Evolutionary conservation across 2,113 vertebrate species (phyloP).

Genomic region (Ageneiosus marmoratus): DNA sequence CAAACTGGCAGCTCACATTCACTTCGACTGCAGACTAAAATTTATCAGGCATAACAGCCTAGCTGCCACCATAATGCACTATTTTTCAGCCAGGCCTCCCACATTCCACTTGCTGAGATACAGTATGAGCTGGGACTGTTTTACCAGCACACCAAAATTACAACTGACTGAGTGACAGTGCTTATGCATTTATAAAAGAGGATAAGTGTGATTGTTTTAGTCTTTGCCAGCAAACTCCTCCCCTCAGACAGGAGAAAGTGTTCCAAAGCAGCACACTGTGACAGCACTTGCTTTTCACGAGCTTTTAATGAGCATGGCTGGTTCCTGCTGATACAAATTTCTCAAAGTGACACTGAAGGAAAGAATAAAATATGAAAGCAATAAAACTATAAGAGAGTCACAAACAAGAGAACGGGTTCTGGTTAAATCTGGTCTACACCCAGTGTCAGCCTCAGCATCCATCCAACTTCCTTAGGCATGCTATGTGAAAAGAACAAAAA

Average conservation of each 20-base stretch:
- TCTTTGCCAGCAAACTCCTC: background rate
- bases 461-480: background rate
- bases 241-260: background rate
- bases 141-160: conserved; percentile 12
- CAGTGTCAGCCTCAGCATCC: background rate
- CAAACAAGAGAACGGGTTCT: background rate
- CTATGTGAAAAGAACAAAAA: too few relatives aligned
- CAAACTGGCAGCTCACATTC: background rate
- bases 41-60: conserved; percentile 15
- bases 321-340: conserved; percentile 30
- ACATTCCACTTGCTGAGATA: conserved; percentile 16
- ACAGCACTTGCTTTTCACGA: conserved; percentile 29
- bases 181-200: conserved; percentile 5
- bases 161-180: conserved; percentile 5
- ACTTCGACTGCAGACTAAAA: conserved; percentile 17
- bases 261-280: conserved; percentile 18
- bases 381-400: background rate
- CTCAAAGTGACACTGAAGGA: conserved; percentile 30
- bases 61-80: conserved; percentile 11
- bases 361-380: conserved; percentile 15
- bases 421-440: background rate
- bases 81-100: background rate
- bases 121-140: conserved; percentile 20
- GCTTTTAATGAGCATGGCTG: conserved; percentile 25
- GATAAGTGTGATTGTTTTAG: conserved; percentile 10